Evolutionary conservation across 2,888 invertebrate species (phyloP).

Genomic region (Eilema caniola): DNA sequence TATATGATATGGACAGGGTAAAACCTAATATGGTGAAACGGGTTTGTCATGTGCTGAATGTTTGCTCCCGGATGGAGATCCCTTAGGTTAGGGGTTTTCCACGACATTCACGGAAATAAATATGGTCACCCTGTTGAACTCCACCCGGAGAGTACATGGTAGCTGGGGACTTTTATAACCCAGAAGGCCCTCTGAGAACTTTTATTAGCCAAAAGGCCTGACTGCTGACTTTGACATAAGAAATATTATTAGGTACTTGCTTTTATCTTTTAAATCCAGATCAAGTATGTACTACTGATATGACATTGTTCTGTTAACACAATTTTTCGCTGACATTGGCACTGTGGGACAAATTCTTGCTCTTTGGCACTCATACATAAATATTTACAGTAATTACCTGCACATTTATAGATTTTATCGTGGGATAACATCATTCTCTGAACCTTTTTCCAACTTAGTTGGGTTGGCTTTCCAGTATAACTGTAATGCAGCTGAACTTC

Average conservation of each 20-base stretch:
- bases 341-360: slow-evolving; percentile 56
- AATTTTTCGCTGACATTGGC: slow-evolving; percentile 62
- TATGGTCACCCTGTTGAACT: no score
- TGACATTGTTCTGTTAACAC: slow-evolving; percentile 46
- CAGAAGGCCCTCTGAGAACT: background rate
- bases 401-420: background rate
- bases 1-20: no score
- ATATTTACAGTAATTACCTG: slow-evolving; percentile 23
- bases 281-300: slow-evolving; percentile 10
- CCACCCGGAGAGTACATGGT: background rate
- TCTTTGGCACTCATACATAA: slow-evolving; percentile 51
- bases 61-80: no score
- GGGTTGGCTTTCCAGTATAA: no score
- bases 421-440: no score
- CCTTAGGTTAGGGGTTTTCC: no score
- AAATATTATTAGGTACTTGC: background rate
- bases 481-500: no score
- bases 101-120: no score
- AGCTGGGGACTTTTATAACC: background rate
- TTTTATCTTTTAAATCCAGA: background rate
- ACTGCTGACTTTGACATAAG: background rate
- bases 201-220: slow-evolving; percentile 17
- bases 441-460: no score
- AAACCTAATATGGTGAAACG: no score
- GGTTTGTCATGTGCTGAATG: no score